phyloP scores from a whole-genome alignment of 2,797 vertebrate genomes.

The Rhinogobio ventralis region DNA sequence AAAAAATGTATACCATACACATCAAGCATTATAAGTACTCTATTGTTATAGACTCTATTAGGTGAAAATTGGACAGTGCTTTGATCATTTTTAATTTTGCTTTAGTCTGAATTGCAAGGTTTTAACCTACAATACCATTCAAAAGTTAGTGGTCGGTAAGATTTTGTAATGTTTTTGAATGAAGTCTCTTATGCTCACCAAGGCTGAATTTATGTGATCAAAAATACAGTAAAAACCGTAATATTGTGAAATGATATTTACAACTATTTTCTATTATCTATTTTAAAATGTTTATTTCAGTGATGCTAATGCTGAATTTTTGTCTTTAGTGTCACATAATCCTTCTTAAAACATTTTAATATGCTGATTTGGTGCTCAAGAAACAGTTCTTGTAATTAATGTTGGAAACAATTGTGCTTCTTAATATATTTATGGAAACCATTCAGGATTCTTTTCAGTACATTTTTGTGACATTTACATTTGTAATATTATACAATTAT shows the following conservation, averaged over 20 bases:
- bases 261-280: not conserved
- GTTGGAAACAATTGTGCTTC: not conserved
- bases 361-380: not conserved
- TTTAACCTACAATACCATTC: not conserved
- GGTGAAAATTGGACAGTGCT: not conserved
- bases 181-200: not conserved
- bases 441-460: not conserved
- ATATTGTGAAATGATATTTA: not conserved
- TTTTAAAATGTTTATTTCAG: not conserved
- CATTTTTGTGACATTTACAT: not conserved
- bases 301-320: not conserved
- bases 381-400: not conserved
- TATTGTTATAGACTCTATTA: no score
- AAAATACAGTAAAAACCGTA: not conserved
- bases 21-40: not conserved
- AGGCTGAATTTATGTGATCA: not conserved
- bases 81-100: not conserved
- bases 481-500: not conserved
- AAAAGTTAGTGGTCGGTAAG: not conserved
- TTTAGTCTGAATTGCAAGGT: not conserved
- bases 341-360: not conserved
- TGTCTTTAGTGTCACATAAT: not conserved
- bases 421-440: not conserved
- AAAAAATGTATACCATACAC: no score
- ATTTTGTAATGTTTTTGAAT: not conserved